These are phyloP conservation scores for Haliaeetus leucogaster DNA, from an alignment of 2,113 vertebrate genomes.

Conservation along the genomic window DNA sequence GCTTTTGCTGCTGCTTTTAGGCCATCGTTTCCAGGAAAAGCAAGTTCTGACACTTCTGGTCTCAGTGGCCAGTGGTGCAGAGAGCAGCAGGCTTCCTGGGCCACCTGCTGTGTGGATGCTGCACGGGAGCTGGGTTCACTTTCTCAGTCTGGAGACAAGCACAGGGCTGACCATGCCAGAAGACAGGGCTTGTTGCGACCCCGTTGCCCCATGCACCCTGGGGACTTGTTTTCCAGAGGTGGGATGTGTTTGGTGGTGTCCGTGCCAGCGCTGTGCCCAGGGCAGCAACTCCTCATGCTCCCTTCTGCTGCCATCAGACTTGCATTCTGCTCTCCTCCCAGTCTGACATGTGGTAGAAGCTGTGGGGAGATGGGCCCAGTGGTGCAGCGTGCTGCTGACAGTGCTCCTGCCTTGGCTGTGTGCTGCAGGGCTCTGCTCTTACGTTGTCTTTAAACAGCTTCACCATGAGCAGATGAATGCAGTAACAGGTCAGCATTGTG, in stretches of 20 bases:
- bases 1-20: background rate
- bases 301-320: background rate
- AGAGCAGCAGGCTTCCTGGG: background rate
- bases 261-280: fast-evolving
- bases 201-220: fast-evolving
- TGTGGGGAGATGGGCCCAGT: fast-evolving
- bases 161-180: fast-evolving
- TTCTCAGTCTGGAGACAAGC: background rate
- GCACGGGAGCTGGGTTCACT: background rate
- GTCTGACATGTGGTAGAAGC: background rate
- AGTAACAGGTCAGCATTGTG: fast-evolving
- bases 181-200: too few species aligned
- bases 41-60: fast-evolving
- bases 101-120: background rate
- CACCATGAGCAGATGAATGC: background rate
- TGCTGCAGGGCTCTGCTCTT: background rate
- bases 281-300: background rate
- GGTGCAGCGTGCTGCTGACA: fast-evolving
- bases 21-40: background rate
- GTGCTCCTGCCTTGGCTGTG: background rate
- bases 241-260: background rate
- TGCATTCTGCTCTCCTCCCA: background rate
- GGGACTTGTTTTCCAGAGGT: background rate
- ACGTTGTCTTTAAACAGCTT: background rate
- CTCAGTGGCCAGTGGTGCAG: fast-evolving